Evolutionary conservation across 2,797 vertebrate genomes (phyloP).

Genomic region (Urophycis tenuis): DNA sequence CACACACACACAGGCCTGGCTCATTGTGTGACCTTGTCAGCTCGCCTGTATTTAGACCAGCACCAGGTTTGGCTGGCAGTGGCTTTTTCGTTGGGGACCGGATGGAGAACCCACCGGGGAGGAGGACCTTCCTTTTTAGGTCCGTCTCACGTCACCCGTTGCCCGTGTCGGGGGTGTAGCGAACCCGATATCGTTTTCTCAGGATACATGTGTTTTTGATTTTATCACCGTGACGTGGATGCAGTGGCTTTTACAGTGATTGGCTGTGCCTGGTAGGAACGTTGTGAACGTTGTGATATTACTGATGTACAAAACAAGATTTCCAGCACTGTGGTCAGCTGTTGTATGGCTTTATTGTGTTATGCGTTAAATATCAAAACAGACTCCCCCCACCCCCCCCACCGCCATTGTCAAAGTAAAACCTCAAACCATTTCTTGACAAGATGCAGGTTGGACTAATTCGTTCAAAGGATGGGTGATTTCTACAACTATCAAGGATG

Average conservation of each 20-base stretch:
- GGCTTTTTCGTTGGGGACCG: neutral
- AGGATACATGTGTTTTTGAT: neutral
- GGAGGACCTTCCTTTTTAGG: neutral
- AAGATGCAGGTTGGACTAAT: neutral
- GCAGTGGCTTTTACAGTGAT: neutral
- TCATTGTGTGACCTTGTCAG: slow-evolving; percentile 22
- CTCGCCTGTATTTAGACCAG: neutral
- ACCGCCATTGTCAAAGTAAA: neutral
- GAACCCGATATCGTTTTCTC: neutral
- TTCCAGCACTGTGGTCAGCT: neutral
- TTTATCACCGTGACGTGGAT: neutral
- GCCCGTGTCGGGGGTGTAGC: too few relatives aligned
- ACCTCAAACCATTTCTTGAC: neutral
- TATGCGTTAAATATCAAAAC: neutral
- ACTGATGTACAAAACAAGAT: neutral
- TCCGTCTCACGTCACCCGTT: neutral
- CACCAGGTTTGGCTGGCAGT: neutral
- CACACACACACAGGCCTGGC: too few relatives aligned
- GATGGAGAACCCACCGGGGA: neutral
- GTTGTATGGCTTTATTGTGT: neutral
- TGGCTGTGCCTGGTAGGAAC: neutral
- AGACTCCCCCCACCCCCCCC: too few relatives aligned
- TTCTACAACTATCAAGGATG: neutral
- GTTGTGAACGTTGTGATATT: neutral
- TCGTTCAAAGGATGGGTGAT: neutral